Conservation (phyloP, 2,113 vertebrate genomes). For the Acanthisitta chloris region DNA sequence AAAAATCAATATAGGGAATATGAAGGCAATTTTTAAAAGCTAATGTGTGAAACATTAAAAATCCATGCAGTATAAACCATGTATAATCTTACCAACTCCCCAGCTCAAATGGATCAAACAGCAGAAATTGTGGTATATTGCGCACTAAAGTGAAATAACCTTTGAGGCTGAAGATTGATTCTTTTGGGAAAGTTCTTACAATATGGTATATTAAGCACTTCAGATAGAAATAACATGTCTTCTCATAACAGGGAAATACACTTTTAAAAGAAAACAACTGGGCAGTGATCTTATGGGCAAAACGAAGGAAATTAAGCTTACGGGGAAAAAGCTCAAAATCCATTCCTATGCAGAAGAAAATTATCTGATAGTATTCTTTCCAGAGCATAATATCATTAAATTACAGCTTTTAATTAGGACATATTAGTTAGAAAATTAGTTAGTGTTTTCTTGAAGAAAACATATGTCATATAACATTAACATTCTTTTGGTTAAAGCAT, state of each 20-base stretch:
- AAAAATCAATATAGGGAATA: conserved; percentile 28
- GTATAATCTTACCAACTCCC: conserved; percentile 4
- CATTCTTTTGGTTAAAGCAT: not conserved
- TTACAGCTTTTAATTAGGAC: not conserved
- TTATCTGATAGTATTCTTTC: not conserved
- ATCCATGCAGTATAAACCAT: conserved; percentile 32
- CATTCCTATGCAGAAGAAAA: not conserved
- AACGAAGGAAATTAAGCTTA: not conserved
- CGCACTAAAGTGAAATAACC: conserved; percentile 4
- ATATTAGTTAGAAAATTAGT: not conserved
- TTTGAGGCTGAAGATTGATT: conserved; percentile 29
- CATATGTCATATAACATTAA: not conserved
- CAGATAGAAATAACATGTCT: not conserved
- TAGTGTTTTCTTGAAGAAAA: not conserved
- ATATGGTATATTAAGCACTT: not conserved
- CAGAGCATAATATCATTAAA: not conserved
- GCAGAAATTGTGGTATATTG: conserved; percentile 22
- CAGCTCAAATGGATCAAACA: conserved; percentile 27
- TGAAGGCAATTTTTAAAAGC: conserved; percentile 44
- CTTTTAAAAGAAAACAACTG: conserved; percentile 3
- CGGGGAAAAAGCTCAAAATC: not conserved
- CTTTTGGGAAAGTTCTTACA: conserved; percentile 32
- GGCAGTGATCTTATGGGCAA: not conserved
- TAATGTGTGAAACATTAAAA: conserved; percentile 61
- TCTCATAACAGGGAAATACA: not conserved